A percentile compares a stretch with the other conserved stretches of the same genome.
These are phyloP conservation scores for Lapara coniferarum DNA, from an alignment of 2,888 invertebrate genomes.

Conservation along the genomic window DNA sequence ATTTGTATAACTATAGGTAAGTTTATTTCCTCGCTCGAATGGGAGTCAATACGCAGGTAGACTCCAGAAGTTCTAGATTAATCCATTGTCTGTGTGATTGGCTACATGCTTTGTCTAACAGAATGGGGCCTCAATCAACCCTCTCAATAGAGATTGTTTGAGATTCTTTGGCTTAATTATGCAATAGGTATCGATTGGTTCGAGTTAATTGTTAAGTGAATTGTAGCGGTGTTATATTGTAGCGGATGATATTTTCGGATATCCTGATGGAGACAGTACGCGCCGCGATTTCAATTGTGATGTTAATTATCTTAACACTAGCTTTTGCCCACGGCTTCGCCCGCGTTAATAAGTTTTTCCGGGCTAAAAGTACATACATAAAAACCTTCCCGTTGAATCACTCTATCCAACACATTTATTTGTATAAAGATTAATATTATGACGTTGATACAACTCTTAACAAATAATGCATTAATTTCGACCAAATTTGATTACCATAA, in stretches of 20 bases:
- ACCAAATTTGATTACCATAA: too few species aligned
- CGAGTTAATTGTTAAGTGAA: background rate
- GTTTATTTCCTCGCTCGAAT: constrained; percentile 1
- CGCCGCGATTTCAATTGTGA: too few species aligned
- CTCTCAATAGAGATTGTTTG: constrained; percentile 11
- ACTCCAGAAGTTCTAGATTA: constrained; percentile 27
- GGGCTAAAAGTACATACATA: too few species aligned
- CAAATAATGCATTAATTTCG: too few species aligned
- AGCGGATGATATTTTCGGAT: background rate
- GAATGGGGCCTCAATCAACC: constrained; percentile 4
- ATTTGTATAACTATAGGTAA: background rate
- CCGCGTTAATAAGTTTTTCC: too few species aligned
- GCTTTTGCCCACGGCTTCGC: too few species aligned
- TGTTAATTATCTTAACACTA: too few species aligned
- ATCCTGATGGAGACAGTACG: too few species aligned
- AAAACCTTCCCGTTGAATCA: too few species aligned
- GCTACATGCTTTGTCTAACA: constrained; percentile 16
- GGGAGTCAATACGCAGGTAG: constrained; percentile 17
- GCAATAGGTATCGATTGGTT: background rate
- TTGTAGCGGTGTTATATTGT: background rate
- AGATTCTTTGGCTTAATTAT: constrained; percentile 20
- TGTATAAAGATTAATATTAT: too few species aligned
- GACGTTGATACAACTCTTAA: too few species aligned
- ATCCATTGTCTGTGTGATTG: constrained; percentile 29
- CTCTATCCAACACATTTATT: too few species aligned